Percentiles rank a stretch among this genome's conserved stretches.
These are phyloP conservation scores for Oikopleura dioica DNA, from an alignment of 23 tunicate genomes.

Conservation along the genomic window DNA sequence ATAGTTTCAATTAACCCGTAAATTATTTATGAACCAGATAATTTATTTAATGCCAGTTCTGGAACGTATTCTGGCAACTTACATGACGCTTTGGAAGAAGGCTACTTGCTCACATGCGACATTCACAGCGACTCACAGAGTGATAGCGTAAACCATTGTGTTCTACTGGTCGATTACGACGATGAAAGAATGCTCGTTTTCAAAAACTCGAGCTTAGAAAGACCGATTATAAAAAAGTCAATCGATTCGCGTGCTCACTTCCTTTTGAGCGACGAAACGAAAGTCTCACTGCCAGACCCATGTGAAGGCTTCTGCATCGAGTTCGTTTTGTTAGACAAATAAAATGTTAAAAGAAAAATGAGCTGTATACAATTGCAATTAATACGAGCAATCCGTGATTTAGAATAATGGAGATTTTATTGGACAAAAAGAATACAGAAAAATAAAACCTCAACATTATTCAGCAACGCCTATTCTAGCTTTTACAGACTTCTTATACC, in stretches of 20 bases:
- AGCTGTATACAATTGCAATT: no score
- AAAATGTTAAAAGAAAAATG: no score
- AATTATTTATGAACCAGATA: no score
- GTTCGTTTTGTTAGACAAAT: no score
- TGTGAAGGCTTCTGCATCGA: neutral
- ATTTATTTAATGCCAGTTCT: no score
- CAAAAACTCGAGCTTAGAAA: neutral
- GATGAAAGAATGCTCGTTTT: neutral
- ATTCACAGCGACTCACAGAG: neutral
- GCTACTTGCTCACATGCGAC: neutral
- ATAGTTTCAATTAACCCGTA: no score
- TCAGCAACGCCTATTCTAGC: neutral
- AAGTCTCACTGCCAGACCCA: neutral
- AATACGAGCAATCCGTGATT: no score
- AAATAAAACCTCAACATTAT: no score
- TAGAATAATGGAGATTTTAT: no score
- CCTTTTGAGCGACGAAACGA: neutral
- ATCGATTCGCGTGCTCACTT: neutral
- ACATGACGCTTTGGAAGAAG: neutral
- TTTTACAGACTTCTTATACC: slow-evolving; percentile 18
- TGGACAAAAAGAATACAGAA: no score
- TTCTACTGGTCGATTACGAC: neutral
- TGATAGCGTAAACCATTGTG: neutral
- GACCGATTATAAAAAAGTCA: neutral
- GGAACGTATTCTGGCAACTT: no score